Base-by-base conservation (phyloP, 2,113 vertebrate genomes). In the Nycticorax nycticorax region DNA sequence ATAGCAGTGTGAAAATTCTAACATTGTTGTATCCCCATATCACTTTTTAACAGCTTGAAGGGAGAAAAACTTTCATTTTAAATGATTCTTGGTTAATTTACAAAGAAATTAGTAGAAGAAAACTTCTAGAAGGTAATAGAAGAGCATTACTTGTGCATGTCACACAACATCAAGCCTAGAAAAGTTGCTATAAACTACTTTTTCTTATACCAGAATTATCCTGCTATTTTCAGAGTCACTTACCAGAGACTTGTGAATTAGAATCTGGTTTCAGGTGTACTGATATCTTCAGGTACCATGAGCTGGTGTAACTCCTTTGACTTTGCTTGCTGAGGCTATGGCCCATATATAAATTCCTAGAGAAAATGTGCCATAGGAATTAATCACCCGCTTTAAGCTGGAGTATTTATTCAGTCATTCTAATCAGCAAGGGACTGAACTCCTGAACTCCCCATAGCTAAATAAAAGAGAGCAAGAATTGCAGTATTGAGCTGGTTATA, bases 31-130 rank as follows among this genome's bases (percentile, higher is more conserved):
- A 78, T 93, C 96, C 85, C 67, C 69, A 35, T 92, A 95, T 75
- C 82, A 93, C 75, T 91, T 96, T 97, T 97, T 92, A 96, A 97
- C 93, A 97, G 84, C 78, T 90, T 95, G 91, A 95, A 95, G 69
- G 83, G 22, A 88, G 35, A 85, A 91, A 86, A 82, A 23, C 60
- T 96, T 97, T 93, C 66, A 94, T 95, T 97, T 95, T 89, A 97
- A 98, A 98, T 93, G 53, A 96, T 94, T 97, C 94, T 97, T 94
- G 81, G 92, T 96, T 98, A 97, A 98, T 98, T 98, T 96, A 94
- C 80, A 96, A 97, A 97, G 91, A 95, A 97, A 98, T 97, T 97
- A 96, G 80, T 43, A 63, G 69, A 83, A 94, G 64, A 89, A 93
- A 97, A 83, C 35, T 93, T 98, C 96, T 92, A 94, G 64, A 93